Conservation (phyloP, 2,113 vertebrate species). For the Antennarius striatus region DNA sequence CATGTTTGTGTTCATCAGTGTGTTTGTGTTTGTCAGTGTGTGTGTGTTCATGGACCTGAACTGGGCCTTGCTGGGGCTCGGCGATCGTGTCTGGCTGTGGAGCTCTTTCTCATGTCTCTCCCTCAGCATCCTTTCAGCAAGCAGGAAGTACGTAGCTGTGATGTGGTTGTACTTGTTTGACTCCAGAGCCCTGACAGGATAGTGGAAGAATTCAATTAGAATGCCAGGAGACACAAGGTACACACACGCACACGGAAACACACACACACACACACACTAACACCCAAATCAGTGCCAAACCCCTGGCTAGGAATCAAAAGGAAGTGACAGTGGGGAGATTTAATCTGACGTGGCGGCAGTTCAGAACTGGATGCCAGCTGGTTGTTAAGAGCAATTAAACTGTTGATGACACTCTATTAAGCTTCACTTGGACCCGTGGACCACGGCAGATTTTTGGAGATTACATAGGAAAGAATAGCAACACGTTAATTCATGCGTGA, state of each 20-base stretch:
- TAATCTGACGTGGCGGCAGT: slow-evolving; percentile 40
- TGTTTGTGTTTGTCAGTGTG: slow-evolving; percentile 11
- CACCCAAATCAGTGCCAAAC: slow-evolving; percentile 16
- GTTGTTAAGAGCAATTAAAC: slow-evolving; percentile 49
- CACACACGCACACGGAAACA: background rate
- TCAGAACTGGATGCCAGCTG: slow-evolving; percentile 37
- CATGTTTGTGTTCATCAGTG: background rate
- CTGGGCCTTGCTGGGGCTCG: slow-evolving; percentile 97
- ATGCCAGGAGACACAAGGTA: slow-evolving; percentile 7
- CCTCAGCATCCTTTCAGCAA: slow-evolving; percentile 94
- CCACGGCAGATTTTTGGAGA: slow-evolving; percentile 16
- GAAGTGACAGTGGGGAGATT: slow-evolving; percentile 38
- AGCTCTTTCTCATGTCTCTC: slow-evolving; percentile 95
- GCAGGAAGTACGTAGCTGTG: slow-evolving; percentile 96
- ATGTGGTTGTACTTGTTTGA: slow-evolving; percentile 99
- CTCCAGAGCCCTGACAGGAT: slow-evolving; percentile 87
- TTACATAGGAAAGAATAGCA: slow-evolving; percentile 22
- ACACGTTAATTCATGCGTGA: background rate
- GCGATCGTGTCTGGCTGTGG: slow-evolving; percentile 89
- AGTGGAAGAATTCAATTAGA: background rate
- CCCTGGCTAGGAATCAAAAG: slow-evolving; percentile 14
- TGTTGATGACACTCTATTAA: slow-evolving; percentile 39
- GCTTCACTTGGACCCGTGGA: slow-evolving; percentile 7
- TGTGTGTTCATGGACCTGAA: slow-evolving; percentile 84
- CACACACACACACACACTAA: background rate